These are phyloP conservation scores for Agrochola litura DNA, from an alignment of 2,888 invertebrate genomes.

Conservation along the genomic window DNA sequence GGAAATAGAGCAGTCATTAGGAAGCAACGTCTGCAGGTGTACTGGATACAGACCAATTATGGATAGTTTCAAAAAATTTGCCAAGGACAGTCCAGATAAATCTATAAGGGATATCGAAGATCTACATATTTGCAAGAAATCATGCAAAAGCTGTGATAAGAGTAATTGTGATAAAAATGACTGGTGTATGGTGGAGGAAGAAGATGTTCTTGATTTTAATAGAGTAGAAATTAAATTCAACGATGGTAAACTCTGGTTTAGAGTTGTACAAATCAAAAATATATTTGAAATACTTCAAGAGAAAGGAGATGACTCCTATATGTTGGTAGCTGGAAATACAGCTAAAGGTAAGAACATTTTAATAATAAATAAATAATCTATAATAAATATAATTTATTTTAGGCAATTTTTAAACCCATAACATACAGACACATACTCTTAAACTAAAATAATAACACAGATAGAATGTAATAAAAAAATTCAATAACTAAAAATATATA, in stretches of 20 bases:
- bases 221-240: slow-evolving; percentile 62
- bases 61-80: slow-evolving; percentile 94
- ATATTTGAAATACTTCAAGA: slow-evolving; percentile 88
- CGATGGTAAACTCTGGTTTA: slow-evolving; percentile 87
- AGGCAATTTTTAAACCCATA: no score
- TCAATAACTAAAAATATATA: no score
- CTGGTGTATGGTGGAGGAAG: slow-evolving; percentile 47
- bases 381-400: no score
- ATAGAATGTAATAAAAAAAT: no score
- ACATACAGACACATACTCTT: no score
- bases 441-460: no score
- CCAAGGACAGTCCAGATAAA: slow-evolving; percentile 89
- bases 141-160: slow-evolving; percentile 76
- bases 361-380: no score
- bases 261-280: slow-evolving; percentile 84
- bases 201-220: slow-evolving; percentile 74
- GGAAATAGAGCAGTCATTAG: slow-evolving; percentile 93
- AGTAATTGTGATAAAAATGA: slow-evolving; percentile 76
- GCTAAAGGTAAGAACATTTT: slow-evolving; percentile 89
- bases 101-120: slow-evolving; percentile 86
- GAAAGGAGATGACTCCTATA: slow-evolving; percentile 86
- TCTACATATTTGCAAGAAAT: slow-evolving; percentile 69
- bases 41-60: slow-evolving; percentile 95
- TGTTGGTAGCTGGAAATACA: slow-evolving; percentile 93
- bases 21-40: slow-evolving; percentile 94